Base-by-base conservation (phyloP, 2,113 vertebrate species). In the Chloropsis hardwickii region DNA sequence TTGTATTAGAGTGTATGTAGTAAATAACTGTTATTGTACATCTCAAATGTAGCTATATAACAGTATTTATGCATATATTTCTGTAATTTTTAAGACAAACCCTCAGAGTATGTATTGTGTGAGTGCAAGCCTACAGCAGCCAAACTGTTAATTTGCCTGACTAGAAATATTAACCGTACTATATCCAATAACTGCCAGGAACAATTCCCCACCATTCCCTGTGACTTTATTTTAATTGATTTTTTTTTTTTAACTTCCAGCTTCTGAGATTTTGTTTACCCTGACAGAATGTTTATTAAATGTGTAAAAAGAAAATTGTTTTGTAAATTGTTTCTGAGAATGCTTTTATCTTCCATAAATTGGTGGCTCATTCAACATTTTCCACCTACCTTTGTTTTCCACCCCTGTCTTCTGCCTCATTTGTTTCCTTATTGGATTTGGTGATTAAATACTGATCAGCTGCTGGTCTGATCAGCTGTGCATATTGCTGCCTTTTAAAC, bases 171-270 rank as follows among this genome's bases (percentile, higher is more conserved):
- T 99, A 99, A 99, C 98, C 97, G 97, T 98, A 98, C 98, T 99
- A 98, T 98, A 98, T 99, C 98, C 99, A 99, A 99, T 99, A 99
- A 99, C 98, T 99, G 98, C 99, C 98, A 99, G 94, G 98, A 98
- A 99, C 98, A 98, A 99, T 99, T 98, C 98, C 97, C 98, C 97
- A 91, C 97, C 98, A 97, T 97, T 98, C 98, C 95, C 97, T 24
- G 97, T 99, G 98, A 99, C 98, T 99, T 98, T 97, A 97, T 99
- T 99, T 99, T 99, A 99, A 99, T 99, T 99, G 98, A 99, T 99
- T 99, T 99, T 98, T 81, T 98, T 81, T 91, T 98, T 98, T 97
- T 93, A 97, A 98, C 98, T 98, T 98, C 98, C 85, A 97, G 97
- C 98, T 96, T 96, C 94, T 96, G 97, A 98, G 98, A 99, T 99